Evolutionary conservation across 2,888 invertebrate species (phyloP), one percentile per base, ranked within the genome.

Genomic region (Athalia circularis): DNA sequence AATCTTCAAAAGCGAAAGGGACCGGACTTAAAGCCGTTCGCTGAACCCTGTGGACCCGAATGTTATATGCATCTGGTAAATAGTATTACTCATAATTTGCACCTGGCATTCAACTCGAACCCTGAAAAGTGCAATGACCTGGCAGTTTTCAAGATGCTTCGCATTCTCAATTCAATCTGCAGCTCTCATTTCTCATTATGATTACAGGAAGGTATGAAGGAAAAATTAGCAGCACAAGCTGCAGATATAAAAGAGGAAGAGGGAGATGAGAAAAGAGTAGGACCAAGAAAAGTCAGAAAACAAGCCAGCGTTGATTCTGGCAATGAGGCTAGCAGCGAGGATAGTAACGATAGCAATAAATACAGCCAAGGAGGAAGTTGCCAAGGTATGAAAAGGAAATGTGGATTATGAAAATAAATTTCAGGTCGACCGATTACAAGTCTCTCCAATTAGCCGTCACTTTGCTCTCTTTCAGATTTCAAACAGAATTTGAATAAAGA

Each of bases 291-390:
- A 88, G 91, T 93, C 61, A 91, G 92, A 48, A 94, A 93, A 90
- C 94, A 91, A 89, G 93, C 92, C 83, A 92, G 95, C 54, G 93
- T 94, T 9, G 97, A 97, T 92, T 97, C 97, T 59, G 96, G 97
- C 81, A 97, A 97, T 90, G 97, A 98, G 91, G 97, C 97, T 5
- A 97, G 97, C 84, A 97, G 97, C 0, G 97, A 98, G 89, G 97
- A 97, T 87, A 97, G 97, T 89, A 98, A 97, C 87, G 98, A 98
- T 86, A 96, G 96, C 87, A 95, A 96, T 88, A 94, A 95, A 79
- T 94, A 92, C 84, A 94, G 94, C 86, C 95, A 95, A 90, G 95
- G 94, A 91, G 91, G 91, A 79, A 88, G 89, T 79, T 90, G 89
- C 80, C 90, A 90, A 87, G 90, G 90, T 90, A 65, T 52, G 5